Evolutionary conservation across 2,888 invertebrate species (phyloP).

Genomic region (Alsophila aescularia): DNA sequence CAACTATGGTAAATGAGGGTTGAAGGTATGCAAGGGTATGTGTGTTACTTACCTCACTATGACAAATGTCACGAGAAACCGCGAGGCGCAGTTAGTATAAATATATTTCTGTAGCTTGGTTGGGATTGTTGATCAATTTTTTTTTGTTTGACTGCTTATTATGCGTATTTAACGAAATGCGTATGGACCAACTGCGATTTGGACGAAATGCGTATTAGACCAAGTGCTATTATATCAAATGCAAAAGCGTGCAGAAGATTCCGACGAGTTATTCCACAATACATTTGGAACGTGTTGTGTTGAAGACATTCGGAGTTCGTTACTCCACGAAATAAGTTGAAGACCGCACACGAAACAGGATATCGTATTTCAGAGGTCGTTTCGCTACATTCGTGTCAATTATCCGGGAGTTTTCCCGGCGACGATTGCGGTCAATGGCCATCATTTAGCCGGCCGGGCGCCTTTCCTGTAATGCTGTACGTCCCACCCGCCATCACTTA

Average conservation of each 20-base stretch:
- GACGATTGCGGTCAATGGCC: conserved; percentile 73
- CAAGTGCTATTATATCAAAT: too few species aligned
- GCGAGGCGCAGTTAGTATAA: too few species aligned
- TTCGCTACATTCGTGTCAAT: conserved; percentile 74
- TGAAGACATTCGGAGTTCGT: conserved; percentile 42
- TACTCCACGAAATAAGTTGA: conserved; percentile 46
- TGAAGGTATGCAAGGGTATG: too few species aligned
- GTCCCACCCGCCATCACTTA: conserved; percentile 68
- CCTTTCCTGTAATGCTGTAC: conserved; percentile 61
- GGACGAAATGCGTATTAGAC: too few species aligned
- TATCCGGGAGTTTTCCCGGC: conserved; percentile 73
- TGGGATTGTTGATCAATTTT: too few species aligned
- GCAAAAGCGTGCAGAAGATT: conserved; percentile 34
- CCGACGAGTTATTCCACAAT: conserved; percentile 42
- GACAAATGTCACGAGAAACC: too few species aligned
- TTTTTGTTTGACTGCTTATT: too few species aligned
- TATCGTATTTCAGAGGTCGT: conserved; percentile 58
- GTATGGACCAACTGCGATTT: too few species aligned
- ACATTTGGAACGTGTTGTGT: conserved; percentile 43
- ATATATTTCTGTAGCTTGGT: too few species aligned
- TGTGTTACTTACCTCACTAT: too few species aligned
- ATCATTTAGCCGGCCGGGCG: conserved; percentile 66
- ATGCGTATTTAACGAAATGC: too few species aligned
- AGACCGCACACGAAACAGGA: conserved; percentile 44
- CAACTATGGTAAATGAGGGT: too few species aligned